Evolutionary conservation across 2,797 vertebrate genomes (phyloP).

Genomic region (Hirundo rustica): DNA sequence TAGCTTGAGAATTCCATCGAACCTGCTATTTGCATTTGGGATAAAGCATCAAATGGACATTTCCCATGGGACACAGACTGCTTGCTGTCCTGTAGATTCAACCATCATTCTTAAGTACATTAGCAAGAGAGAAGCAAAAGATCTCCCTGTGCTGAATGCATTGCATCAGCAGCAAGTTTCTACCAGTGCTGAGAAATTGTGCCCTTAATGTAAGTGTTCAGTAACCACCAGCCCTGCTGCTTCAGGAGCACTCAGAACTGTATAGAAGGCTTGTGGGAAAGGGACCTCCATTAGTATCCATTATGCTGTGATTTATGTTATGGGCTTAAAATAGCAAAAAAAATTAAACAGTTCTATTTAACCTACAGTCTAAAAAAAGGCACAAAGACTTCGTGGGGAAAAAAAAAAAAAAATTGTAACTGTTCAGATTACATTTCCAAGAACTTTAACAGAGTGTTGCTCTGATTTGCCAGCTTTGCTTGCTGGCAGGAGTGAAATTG

Average conservation of each 20-base stretch:
- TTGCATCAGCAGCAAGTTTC: constrained; percentile 23
- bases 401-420: constrained; percentile 1
- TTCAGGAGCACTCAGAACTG: constrained; percentile 32
- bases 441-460: background rate
- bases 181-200: constrained; percentile 19
- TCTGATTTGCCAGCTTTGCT: constrained; percentile 45
- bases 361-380: constrained; percentile 70
- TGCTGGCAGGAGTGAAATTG: constrained; percentile 28
- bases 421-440: constrained; percentile 42
- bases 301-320: constrained; percentile 31
- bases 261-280: constrained; percentile 44
- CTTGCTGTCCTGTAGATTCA: background rate
- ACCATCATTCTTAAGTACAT: background rate
- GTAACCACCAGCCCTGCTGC: constrained; percentile 37
- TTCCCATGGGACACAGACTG: background rate
- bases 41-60: background rate
- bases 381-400: constrained; percentile 59
- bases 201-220: constrained; percentile 65
- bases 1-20: background rate
- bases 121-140: constrained; percentile 9
- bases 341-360: constrained; percentile 19
- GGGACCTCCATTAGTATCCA: constrained; percentile 46
- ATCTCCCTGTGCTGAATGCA: background rate
- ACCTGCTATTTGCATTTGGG: constrained; percentile 38
- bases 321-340: constrained; percentile 41